Evolutionary conservation across 2,113 vertebrate genomes (phyloP).

Genomic region (Megaceryle torquata): DNA sequence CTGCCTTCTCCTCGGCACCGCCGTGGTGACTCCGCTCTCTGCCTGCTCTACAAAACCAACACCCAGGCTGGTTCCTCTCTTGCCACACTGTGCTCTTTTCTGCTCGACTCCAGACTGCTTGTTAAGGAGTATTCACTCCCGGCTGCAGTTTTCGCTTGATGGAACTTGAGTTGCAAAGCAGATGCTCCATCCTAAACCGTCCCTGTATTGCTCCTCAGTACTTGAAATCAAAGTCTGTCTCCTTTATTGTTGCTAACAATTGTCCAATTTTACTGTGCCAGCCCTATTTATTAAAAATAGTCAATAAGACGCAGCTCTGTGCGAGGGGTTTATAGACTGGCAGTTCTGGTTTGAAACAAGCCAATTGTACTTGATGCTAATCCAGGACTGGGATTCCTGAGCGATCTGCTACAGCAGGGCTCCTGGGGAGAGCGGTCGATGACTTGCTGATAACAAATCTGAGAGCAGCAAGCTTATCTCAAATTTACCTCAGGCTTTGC

Average conservation of each 20-base stretch:
- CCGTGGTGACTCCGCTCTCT: background rate
- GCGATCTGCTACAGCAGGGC: slow-evolving; percentile 20
- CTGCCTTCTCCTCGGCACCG: background rate
- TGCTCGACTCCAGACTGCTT: slow-evolving; percentile 1
- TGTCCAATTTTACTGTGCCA: slow-evolving; percentile 16
- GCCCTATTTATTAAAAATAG: slow-evolving; percentile 50
- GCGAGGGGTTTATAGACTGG: background rate
- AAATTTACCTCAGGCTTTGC: background rate
- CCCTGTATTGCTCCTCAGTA: background rate
- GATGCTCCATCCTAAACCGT: background rate
- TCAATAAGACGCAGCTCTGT: slow-evolving; percentile 28
- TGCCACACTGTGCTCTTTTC: background rate
- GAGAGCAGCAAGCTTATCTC: background rate
- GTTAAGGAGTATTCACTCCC: background rate
- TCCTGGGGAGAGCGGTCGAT: background rate
- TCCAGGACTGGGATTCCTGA: slow-evolving; percentile 24
- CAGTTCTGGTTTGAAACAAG: background rate
- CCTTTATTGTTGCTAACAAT: slow-evolving; percentile 11
- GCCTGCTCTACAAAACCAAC: background rate
- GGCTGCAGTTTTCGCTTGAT: slow-evolving; percentile 23
- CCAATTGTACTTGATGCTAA: slow-evolving; percentile 9
- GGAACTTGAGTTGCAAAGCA: background rate
- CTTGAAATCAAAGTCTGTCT: slow-evolving; percentile 30
- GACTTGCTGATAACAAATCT: slow-evolving; percentile 1
- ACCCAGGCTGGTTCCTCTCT: background rate